Evolutionary conservation across 2,888 invertebrate genomes (phyloP).

Genomic region (Sialis fuliginosa): DNA sequence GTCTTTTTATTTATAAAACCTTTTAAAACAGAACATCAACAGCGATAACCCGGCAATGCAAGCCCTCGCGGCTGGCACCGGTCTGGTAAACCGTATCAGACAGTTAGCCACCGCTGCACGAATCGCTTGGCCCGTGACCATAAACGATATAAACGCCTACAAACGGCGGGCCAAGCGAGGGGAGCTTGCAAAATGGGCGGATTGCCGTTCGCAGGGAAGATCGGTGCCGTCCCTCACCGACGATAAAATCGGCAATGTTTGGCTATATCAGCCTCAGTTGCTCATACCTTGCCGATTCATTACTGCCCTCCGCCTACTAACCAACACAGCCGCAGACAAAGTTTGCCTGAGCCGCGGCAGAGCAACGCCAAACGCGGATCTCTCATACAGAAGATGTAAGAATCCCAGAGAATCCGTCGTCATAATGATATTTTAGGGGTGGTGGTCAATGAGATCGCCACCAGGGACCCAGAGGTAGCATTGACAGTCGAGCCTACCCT

Average conservation of each 20-base stretch:
- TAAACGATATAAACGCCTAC: constrained; percentile 3
- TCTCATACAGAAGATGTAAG: too few species aligned
- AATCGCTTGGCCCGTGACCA: constrained; percentile 9
- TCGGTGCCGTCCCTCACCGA: constrained; percentile 13
- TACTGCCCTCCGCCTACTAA: constrained; percentile 15
- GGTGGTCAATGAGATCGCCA: too few species aligned
- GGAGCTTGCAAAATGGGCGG: constrained; percentile 14
- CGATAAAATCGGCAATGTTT: constrained; percentile 13
- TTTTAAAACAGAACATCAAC: too few species aligned
- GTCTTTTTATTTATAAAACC: too few species aligned
- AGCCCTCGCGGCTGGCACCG: constrained; percentile 12
- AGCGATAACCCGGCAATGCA: constrained; percentile 12
- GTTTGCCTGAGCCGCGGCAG: too few species aligned
- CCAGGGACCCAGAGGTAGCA: too few species aligned
- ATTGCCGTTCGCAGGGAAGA: constrained; percentile 14
- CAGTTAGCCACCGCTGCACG: constrained; percentile 9
- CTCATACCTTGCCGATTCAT: constrained; percentile 14
- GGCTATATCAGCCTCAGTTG: constrained; percentile 12
- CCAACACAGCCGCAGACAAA: constrained; percentile 9
- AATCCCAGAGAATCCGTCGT: too few species aligned
- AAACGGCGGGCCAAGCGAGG: constrained; percentile 8
- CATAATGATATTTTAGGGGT: too few species aligned
- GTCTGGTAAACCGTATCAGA: constrained; percentile 12
- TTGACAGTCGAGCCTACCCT: too few species aligned
- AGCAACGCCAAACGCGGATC: too few species aligned